Evolutionary conservation across 2,113 vertebrate species (phyloP).

Genomic region (Neolamprologus falcicula): DNA sequence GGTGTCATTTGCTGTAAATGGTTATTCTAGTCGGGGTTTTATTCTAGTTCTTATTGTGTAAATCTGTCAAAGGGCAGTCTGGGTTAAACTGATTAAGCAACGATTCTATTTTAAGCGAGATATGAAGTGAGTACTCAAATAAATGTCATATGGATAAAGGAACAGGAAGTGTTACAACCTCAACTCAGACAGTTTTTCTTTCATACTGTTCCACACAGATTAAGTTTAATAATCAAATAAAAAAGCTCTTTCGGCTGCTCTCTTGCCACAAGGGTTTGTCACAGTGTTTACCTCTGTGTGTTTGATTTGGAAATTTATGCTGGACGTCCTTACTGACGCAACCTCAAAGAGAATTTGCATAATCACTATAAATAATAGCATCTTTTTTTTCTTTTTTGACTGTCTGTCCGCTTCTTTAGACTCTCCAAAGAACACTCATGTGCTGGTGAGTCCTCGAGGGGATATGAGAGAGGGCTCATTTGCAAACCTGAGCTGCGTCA

Average conservation of each 20-base stretch:
- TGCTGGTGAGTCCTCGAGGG: constrained; percentile 53
- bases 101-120: background rate
- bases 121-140: background rate
- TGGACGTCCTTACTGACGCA: background rate
- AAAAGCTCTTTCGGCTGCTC: background rate
- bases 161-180: background rate
- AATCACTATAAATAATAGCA: background rate
- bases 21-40: background rate
- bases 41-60: background rate
- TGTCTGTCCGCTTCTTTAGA: constrained; percentile 29
- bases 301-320: background rate
- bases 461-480: constrained; percentile 68
- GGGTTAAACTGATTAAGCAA: background rate
- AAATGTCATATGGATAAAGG: background rate
- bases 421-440: constrained; percentile 65
- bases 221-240: background rate
- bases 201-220: background rate
- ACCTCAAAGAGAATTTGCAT: background rate
- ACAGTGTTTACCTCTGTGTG: background rate
- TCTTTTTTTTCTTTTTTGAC: background rate
- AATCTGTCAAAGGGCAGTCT: background rate
- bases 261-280: background rate
- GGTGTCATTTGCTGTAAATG: background rate
- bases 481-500: constrained; percentile 67
- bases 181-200: background rate